Base-by-base conservation (phyloP, 1,140 invertebrate species). In the Portunus trituberculatus region DNA sequence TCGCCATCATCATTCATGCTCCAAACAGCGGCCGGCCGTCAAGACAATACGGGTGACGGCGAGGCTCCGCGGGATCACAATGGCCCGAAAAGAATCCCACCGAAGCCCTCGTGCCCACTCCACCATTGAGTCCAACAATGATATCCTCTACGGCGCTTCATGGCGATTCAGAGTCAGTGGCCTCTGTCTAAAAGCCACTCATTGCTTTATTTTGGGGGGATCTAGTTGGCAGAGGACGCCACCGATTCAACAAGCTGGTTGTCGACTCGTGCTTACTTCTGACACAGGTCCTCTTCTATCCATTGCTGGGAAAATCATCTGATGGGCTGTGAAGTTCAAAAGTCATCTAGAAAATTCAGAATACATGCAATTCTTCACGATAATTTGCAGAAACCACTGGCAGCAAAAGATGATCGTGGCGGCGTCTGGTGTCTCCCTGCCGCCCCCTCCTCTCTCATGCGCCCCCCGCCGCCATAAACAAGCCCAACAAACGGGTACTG, bases 111-210 rank as follows among this genome's bases (percentile, higher is more conserved):
- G 76, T 95, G 94, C 94, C 94, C 91, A 76, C 91, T 88, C 20
- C 32, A 28, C 91, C 94, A 95, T 95, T 92, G 82, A 93, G 46
- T 12, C 84, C 46, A 28, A 88, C 83, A 92, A 89, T 92, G 94
- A 95, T 95, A 92, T 67, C 94, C 94, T 92, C 90, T 67, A 92
- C 82, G 45, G 52, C 91, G 92, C 92, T 95, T 95, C 94, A 93
- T 86, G 94, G 84, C 39, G 84, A 87, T 95, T 95, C 84, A 88
- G 91, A 92, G 94, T 92, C 94, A 95, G 39, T 92, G 82, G 94
- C 59, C 45, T 95, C 94, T 95, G 84, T 95, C 94, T 95, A 95
- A 95, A 95, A 89, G 94, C 39, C 91, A 88, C 48, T 95, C 91
- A 86, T 88, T 87, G 94, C 48, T 12, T 91, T 92, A 89, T 95